These are phyloP conservation scores for Lepidurus couesii DNA, from an alignment of 1,140 invertebrate genomes.

Conservation along the genomic window DNA sequence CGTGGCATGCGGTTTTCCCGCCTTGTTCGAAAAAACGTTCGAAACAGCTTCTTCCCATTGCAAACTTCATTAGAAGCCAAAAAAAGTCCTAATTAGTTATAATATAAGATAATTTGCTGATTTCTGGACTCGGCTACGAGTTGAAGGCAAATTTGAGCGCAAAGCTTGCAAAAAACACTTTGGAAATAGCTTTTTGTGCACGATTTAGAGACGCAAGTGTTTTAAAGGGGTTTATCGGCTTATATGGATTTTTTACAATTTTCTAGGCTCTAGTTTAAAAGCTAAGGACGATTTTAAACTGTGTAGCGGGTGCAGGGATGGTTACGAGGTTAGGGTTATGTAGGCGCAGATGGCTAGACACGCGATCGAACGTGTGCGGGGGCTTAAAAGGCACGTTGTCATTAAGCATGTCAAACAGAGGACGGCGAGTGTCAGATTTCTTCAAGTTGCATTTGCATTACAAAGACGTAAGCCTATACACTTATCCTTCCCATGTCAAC, in stretches of 20 bases:
- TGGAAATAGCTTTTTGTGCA: too few species aligned
- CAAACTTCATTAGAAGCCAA: too few species aligned
- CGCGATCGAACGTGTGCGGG: not conserved
- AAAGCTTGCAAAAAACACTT: too few species aligned
- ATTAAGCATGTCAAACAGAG: slow-evolving; percentile 9
- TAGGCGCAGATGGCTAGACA: slow-evolving; percentile 9
- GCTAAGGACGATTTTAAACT: not conserved
- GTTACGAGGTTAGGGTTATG: not conserved
- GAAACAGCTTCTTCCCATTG: too few species aligned
- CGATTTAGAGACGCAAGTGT: too few species aligned
- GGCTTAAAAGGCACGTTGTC: slow-evolving; percentile 21
- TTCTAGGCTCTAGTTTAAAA: not conserved
- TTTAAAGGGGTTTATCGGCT: not conserved
- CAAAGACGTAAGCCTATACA: slow-evolving; percentile 3
- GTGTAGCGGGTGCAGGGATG: not conserved
- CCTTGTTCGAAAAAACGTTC: too few species aligned
- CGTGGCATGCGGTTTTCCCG: too few species aligned
- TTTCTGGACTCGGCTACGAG: too few species aligned
- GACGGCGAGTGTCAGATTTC: slow-evolving; percentile 14
- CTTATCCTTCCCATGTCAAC: slow-evolving; percentile 3
- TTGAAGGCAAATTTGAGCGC: too few species aligned
- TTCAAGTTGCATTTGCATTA: slow-evolving; percentile 22
- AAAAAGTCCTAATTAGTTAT: too few species aligned
- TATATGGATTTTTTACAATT: not conserved
- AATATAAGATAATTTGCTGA: too few species aligned